Base-by-base conservation (phyloP, 2,113 vertebrate species). In the Ptyas mucosa region DNA sequence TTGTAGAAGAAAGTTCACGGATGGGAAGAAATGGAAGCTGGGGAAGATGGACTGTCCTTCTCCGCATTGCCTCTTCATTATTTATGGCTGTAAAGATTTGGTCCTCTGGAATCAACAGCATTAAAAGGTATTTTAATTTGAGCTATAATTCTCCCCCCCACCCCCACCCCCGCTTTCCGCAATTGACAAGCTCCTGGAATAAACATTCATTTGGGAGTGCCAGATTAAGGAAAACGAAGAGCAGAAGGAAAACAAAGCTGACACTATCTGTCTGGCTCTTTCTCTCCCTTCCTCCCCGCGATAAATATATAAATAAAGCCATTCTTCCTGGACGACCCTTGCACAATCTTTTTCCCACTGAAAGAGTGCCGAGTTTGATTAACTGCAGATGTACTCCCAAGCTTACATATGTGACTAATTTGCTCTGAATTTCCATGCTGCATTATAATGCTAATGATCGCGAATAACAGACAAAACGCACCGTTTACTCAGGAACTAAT, bases 401-500 rank as follows among this genome's bases (percentile, higher is more conserved):
- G 97, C 96, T 95, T 97, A 96, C 96, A 97, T 97, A 97, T 97
- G 97, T 96, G 95, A 97, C 97, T 98, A 97, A 98, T 98, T 98
- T 98, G 97, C 97, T 98, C 97, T 96, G 97, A 97, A 98, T 98
- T 98, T 98, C 96, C 97, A 98, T 96, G 97, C 97, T 96, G 97
- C 94, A 97, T 98, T 98, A 97, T 98, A 98, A 97, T 97, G 93
- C 97, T 98, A 98, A 98, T 98, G 98, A 98, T 98, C 96, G 96
- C 97, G 98, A 98, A 98, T 98, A 98, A 98, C 96, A 97, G 97
- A 97, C 97, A 98, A 98, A 98, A 98, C 97, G 97, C 98, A 97
- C 98, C 97, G 97, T 98, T 98, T 98, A 98, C 98, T 98, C 97
- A 98, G 97, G 98, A 98, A 97, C 98, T 98, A 98, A 98, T 98